These are phyloP conservation scores for Malurus melanocephalus DNA, from an alignment of 2,113 vertebrate genomes.

Conservation along the genomic window DNA sequence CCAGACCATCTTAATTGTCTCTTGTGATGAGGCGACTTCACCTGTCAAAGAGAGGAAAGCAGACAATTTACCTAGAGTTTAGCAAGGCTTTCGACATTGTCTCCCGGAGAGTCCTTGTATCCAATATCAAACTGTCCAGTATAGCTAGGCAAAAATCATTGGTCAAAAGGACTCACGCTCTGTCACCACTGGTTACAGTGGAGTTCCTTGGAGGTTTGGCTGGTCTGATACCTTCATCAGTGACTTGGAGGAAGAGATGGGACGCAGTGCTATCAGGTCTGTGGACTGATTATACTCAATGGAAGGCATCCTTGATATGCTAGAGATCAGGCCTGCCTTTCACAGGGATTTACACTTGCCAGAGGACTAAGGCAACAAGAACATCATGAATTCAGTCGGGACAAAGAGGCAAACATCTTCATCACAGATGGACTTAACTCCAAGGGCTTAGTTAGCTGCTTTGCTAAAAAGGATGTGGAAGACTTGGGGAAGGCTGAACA, in stretches of 20 bases:
- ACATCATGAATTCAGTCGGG: neutral
- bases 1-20: neutral
- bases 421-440: neutral
- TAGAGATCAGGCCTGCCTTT: neutral
- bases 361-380: neutral
- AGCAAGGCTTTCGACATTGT: neutral
- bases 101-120: neutral
- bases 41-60: neutral
- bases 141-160: neutral
- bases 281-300: neutral
- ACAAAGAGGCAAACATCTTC: neutral
- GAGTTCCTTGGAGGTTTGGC: neutral
- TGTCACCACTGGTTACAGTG: neutral
- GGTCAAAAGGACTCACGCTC: neutral
- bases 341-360: neutral
- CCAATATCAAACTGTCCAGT: neutral
- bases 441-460: neutral
- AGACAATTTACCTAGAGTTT: neutral
- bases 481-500: neutral
- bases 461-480: neutral
- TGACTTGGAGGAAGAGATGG: neutral
- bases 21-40: neutral
- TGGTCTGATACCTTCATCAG: neutral
- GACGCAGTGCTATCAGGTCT: neutral
- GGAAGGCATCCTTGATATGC: neutral